Base-by-base conservation (phyloP, 2,113 vertebrate species). In the Orientallactaga bullata region DNA sequence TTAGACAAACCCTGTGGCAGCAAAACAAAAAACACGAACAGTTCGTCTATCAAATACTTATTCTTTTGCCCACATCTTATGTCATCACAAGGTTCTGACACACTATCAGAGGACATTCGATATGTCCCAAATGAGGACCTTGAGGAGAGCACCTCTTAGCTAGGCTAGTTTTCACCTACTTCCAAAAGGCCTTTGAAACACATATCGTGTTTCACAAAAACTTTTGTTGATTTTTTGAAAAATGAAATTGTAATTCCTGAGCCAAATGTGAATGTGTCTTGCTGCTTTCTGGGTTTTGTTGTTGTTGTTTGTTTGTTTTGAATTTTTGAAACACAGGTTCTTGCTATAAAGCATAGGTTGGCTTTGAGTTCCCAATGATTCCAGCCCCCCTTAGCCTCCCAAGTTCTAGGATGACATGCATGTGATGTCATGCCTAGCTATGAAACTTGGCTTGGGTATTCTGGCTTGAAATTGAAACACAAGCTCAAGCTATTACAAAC, bases 181-280 rank as follows among this genome's bases (percentile, higher is more conserved):
- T 93, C 4, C 3, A n/a, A n/a, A n/a, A n/a, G 69, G 63, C 88
- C 69, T 95, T 94, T 72, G 69, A 24, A 94, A 89, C 91, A 65
- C 68, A 77, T 65, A 39, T 16, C 39, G 47, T 24, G 77, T 88
- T 89, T 93, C 58, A 85, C n/a, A 47, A 80, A 91, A 91, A 2
- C 12, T n/a, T 63, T 79, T 87, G 76, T 92, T 80, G 61, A 78
- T 77, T 69, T 12, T 74, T 85, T 89, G n/a, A n/a, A n/a, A n/a
- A n/a, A 77, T 58, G 30, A 90, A 82, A 66, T 73, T 81, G 42
- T 60, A 71, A 85, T 88, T 84, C 68, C 79, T 82, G 32, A 93
- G 37, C 89, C 69, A 95, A 35, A 20, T 47, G 61, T 82, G 18
- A 63, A 88, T 88, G 21, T 60, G 88, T 63, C 21, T 71, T 17